phyloP scores from a whole-genome alignment of 2,113 vertebrate species.

The Hystrix cristata region DNA sequence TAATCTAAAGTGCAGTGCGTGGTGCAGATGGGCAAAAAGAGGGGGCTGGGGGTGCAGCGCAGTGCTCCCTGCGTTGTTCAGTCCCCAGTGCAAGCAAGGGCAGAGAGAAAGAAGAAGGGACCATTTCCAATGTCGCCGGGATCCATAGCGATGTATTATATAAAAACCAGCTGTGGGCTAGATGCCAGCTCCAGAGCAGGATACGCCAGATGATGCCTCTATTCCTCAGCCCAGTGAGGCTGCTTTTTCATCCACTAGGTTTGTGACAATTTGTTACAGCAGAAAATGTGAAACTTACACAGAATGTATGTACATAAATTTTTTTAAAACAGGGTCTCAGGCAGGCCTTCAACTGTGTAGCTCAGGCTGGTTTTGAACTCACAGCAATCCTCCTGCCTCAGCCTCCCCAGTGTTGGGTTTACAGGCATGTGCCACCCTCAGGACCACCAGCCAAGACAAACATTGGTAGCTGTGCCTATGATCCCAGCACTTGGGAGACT shows the following conservation, averaged over 20 bases:
- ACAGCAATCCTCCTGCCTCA: not conserved
- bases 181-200: not conserved
- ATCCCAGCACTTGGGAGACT: not conserved
- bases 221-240: not conserved
- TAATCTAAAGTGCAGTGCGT: not conserved
- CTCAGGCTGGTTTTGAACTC: not conserved
- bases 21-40: not conserved
- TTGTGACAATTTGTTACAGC: not conserved
- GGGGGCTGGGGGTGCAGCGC: not conserved
- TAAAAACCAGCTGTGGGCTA: not conserved
- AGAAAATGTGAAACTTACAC: not conserved
- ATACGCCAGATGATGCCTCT: not conserved
- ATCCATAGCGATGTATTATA: not conserved
- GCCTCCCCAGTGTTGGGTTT: not conserved
- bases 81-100: not conserved
- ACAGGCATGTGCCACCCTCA: not conserved
- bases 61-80: not conserved
- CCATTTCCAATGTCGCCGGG: not conserved
- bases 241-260: not conserved
- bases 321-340: not conserved
- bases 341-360: too few relatives aligned
- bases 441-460: not conserved
- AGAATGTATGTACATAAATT: not conserved
- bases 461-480: not conserved
- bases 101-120: not conserved